These are phyloP conservation scores for Passer montanus DNA, from an alignment of 2,113 vertebrate species.

Conservation along the genomic window DNA sequence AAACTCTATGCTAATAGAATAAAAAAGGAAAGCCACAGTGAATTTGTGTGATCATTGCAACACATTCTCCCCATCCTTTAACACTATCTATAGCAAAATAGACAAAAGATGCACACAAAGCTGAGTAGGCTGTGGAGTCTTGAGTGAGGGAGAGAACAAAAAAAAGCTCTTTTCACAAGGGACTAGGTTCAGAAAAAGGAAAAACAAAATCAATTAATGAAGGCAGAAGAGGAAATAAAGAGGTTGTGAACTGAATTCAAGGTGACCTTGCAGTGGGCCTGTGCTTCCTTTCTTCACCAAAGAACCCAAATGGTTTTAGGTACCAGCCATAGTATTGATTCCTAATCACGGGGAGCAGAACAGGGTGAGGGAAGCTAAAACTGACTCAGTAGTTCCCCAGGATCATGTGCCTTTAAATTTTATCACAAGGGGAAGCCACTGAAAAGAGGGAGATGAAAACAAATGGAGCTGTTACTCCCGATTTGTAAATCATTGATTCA, in stretches of 20 bases:
- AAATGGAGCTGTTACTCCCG: fast-evolving
- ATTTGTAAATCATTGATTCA: background rate
- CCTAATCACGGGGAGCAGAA: background rate
- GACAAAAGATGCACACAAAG: background rate
- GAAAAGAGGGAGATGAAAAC: background rate
- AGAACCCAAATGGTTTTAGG: background rate
- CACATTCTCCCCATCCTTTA: background rate
- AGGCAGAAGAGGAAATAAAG: background rate
- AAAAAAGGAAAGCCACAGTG: background rate
- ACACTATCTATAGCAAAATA: background rate
- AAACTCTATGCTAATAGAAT: background rate
- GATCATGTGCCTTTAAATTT: background rate
- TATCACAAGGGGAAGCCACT: background rate
- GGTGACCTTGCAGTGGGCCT: background rate
- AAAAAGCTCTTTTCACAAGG: background rate
- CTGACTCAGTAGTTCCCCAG: background rate
- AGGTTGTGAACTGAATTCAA: background rate
- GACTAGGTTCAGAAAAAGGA: background rate
- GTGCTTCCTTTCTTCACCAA: background rate
- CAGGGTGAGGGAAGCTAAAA: background rate
- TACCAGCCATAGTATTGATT: background rate
- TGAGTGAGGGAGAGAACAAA: background rate
- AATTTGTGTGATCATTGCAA: background rate
- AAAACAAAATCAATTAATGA: background rate
- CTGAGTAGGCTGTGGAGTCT: background rate